These are phyloP conservation scores for Brachionus calyciflorus DNA, from an alignment of 1,140 invertebrate species.

Conservation along the genomic window DNA sequence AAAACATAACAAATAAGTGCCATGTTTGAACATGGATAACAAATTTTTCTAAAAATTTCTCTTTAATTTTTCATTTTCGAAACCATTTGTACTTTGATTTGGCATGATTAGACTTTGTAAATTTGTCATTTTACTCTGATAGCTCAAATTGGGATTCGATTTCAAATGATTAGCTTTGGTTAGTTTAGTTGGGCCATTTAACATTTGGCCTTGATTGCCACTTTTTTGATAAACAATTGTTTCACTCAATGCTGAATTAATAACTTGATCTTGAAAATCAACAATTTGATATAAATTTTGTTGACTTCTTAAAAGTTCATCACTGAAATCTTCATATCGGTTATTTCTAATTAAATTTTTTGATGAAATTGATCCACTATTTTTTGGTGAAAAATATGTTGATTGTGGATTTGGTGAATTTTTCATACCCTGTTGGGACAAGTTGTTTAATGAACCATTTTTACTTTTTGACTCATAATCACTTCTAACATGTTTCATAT, in stretches of 20 bases:
- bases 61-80: slow-evolving; percentile 23
- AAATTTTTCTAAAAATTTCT: slow-evolving; percentile 23
- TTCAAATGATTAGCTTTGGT: neutral
- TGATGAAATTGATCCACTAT: neutral
- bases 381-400: neutral
- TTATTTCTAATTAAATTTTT: neutral
- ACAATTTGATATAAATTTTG: slow-evolving; percentile 25
- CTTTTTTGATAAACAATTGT: neutral
- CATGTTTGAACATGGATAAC: neutral
- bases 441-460: neutral
- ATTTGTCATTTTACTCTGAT: neutral
- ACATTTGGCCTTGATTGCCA: neutral
- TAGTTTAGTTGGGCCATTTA: neutral
- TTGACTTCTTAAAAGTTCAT: neutral
- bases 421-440: neutral
- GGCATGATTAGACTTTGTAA: slow-evolving; percentile 4
- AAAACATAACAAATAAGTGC: neutral
- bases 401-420: neutral
- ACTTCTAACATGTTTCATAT: no score
- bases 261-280: slow-evolving; percentile 19
- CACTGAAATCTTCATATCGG: neutral
- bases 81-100: neutral
- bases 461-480: neutral
- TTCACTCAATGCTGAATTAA: neutral
- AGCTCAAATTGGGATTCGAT: neutral